Conservation (phyloP, 2,888 invertebrate genomes). For the Salpingus planirostris region DNA sequence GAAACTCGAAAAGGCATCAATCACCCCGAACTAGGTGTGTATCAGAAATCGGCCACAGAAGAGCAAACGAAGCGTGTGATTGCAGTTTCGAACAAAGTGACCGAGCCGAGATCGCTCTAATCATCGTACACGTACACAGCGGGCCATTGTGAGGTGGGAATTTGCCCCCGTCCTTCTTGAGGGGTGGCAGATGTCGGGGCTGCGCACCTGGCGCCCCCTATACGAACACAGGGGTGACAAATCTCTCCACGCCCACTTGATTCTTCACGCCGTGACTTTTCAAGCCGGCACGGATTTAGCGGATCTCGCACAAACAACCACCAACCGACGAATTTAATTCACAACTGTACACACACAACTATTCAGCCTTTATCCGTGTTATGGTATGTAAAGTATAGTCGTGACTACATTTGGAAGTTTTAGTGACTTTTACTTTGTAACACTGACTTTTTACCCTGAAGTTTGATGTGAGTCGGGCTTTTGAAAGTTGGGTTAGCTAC, state of each 20-base stretch:
- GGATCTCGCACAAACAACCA: constrained; percentile 23
- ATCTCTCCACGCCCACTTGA: constrained; percentile 43
- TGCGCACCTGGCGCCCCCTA: constrained; percentile 21
- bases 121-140: too few species aligned
- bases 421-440: too few species aligned
- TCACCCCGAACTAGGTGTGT: too few species aligned
- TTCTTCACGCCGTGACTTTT: constrained; percentile 43
- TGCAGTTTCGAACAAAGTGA: constrained; percentile 2
- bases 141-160: too few species aligned
- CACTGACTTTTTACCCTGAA: too few species aligned
- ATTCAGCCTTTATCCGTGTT: too few species aligned
- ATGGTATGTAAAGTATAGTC: too few species aligned
- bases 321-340: constrained; percentile 17
- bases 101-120: neutral
- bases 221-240: constrained; percentile 36
- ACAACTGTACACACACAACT: too few species aligned
- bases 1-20: too few species aligned
- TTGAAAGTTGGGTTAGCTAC: too few species aligned
- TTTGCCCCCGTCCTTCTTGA: constrained; percentile 1
- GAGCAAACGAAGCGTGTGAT: constrained; percentile 14
- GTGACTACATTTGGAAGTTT: too few species aligned
- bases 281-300: constrained; percentile 41
- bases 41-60: constrained; percentile 3
- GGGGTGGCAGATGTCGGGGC: constrained; percentile 17
- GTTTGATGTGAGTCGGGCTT: too few species aligned